Evolutionary conservation across 1,140 invertebrate genomes (phyloP).

Genomic region (Dendrolimus kikuchii): DNA sequence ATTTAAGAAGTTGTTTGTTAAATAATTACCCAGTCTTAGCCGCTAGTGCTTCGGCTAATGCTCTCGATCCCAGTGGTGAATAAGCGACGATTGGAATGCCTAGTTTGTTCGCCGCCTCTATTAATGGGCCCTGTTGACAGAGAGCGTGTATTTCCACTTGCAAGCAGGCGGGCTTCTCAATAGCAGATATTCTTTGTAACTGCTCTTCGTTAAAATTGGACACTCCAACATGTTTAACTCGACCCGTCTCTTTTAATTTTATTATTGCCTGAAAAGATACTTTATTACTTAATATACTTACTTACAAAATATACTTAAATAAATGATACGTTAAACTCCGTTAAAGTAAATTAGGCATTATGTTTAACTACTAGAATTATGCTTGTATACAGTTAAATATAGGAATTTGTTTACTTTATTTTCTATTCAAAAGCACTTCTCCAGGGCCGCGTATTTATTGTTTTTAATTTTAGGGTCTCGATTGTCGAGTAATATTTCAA

Average conservation of each 20-base stretch:
- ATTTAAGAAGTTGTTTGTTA: not conserved
- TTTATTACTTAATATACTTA: not conserved
- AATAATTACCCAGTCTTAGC: slow-evolving; percentile 46
- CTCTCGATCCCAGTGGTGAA: slow-evolving; percentile 85
- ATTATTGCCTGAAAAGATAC: slow-evolving; percentile 77
- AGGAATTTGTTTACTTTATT: slow-evolving; percentile 1
- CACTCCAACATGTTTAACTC: slow-evolving; percentile 80
- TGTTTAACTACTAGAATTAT: not conserved
- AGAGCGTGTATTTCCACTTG: slow-evolving; percentile 88
- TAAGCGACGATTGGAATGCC: slow-evolving; percentile 87
- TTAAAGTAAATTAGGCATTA: not conserved
- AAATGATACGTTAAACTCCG: slow-evolving; percentile 16
- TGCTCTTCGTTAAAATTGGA: slow-evolving; percentile 85
- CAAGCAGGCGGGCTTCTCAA: slow-evolving; percentile 77
- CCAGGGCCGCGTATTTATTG: slow-evolving; percentile 34
- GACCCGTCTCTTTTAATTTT: slow-evolving; percentile 77
- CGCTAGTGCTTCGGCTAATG: slow-evolving; percentile 67
- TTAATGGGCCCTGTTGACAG: slow-evolving; percentile 83
- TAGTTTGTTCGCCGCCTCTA: slow-evolving; percentile 79
- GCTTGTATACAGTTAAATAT: not conserved
- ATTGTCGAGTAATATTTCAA: slow-evolving; percentile 3
- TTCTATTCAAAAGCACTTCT: slow-evolving; percentile 26
- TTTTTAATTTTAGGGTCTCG: slow-evolving; percentile 4
- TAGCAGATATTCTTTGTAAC: slow-evolving; percentile 75
- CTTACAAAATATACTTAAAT: too few relatives aligned